phyloP scores from a whole-genome alignment of 2,888 invertebrate species.

The Drosophila kuntzei region DNA sequence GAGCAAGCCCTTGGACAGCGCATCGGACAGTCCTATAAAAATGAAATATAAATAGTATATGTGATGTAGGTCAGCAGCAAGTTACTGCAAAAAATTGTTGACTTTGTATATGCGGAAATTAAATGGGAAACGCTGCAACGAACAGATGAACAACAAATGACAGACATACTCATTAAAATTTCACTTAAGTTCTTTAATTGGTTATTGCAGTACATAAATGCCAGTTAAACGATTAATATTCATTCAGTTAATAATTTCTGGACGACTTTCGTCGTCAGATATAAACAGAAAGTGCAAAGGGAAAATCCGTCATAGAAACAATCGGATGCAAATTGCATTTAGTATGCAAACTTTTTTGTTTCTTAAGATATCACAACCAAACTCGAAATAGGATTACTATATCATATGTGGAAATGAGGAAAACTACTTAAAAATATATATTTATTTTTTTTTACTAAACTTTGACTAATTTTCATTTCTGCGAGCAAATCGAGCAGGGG shows the following conservation, averaged over 20 bases:
- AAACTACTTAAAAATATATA: too few relatives aligned
- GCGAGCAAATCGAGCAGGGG: too few relatives aligned
- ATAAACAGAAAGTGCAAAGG: too few relatives aligned
- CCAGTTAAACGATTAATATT: slow-evolving; percentile 1
- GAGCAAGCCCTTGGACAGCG: slow-evolving; percentile 90
- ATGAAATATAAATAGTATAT: slow-evolving; percentile 12
- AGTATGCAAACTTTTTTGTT: too few relatives aligned
- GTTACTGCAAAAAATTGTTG: slow-evolving; percentile 1
- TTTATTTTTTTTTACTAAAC: too few relatives aligned
- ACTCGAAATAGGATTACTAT: too few relatives aligned
- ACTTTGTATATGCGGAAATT: slow-evolving; percentile 47
- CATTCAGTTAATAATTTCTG: slow-evolving; percentile 2
- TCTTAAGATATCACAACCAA: too few relatives aligned
- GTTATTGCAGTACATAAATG: slow-evolving; percentile 8
- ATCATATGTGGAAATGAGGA: too few relatives aligned
- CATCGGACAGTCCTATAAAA: slow-evolving; percentile 89
- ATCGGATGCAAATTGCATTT: too few relatives aligned
- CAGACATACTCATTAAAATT: slow-evolving; percentile 32
- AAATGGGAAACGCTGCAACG: slow-evolving; percentile 36
- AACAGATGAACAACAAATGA: neutral
- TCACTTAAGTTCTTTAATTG: slow-evolving; percentile 33
- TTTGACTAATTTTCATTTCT: too few relatives aligned
- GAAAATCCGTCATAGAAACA: too few relatives aligned
- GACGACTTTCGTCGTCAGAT: neutral
- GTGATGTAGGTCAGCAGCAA: slow-evolving; percentile 41